A percentile compares a stretch with the other conserved stretches of the same genome.
phyloP scores from a whole-genome alignment of 2,113 vertebrate genomes.

The Spea bombifrons region DNA sequence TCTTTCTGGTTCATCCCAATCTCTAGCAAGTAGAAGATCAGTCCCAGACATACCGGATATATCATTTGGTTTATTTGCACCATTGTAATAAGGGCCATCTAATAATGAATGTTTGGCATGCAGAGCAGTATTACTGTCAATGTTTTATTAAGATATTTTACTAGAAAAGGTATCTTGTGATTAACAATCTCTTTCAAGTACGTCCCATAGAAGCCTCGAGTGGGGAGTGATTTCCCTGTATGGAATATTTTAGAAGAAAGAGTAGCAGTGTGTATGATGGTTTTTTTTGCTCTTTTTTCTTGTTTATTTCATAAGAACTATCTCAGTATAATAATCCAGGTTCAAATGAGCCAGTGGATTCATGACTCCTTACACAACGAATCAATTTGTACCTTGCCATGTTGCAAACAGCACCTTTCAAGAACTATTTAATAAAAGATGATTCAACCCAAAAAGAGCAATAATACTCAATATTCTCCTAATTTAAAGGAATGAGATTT shows the following conservation, averaged over 20 bases:
- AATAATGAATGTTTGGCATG: constrained; percentile 32
- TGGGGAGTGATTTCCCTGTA: constrained; percentile 21
- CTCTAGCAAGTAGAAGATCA: constrained; percentile 13
- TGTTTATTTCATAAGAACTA: too few species aligned
- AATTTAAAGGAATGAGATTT: too few species aligned
- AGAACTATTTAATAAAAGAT: too few species aligned
- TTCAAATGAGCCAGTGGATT: too few species aligned
- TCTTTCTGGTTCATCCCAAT: not conserved
- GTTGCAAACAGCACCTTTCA: too few species aligned
- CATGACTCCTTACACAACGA: too few species aligned
- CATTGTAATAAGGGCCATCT: constrained; percentile 24
- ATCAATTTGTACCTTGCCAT: too few species aligned
- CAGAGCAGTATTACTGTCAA: not conserved
- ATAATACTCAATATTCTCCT: too few species aligned
- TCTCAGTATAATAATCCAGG: too few species aligned
- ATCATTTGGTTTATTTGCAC: constrained; percentile 3
- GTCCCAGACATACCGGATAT: constrained; percentile 19
- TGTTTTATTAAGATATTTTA: constrained; percentile 22
- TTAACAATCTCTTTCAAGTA: constrained; percentile 27
- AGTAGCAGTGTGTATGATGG: not conserved
- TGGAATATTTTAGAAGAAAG: constrained; percentile 22
- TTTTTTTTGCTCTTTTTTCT: not conserved
- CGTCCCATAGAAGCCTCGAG: constrained; percentile 10
- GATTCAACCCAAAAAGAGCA: too few species aligned
- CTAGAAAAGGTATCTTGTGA: constrained; percentile 22